Base-by-base conservation (phyloP, 2,113 vertebrate species). In the Sigmodon hispidus region DNA sequence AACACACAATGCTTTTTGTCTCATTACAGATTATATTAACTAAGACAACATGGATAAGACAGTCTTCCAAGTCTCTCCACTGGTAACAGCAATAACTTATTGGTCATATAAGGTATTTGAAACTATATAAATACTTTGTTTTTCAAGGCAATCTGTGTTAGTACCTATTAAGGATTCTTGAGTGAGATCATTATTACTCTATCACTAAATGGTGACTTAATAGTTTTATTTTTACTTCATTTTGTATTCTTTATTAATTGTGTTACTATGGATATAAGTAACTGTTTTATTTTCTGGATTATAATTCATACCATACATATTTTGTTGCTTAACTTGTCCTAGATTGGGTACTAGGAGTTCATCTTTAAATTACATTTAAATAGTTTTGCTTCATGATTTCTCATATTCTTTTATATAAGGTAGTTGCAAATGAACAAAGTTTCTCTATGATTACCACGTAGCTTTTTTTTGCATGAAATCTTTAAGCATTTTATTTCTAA, bases 221-320 rank as follows among this genome's bases (percentile, higher is more conserved):
- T 81, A 61, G 45, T 86, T 36, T 40, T 16, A 59, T 75, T 21
- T 52, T 45, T 61, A 83, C 36, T 31, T 61, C 57, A 45, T 17
- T 84, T 63, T 9, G 57, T 26, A 84, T 84, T 84, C 40, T 63
- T 89, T 76, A 75, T 77, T 87, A 73, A 73, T 57, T 86, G 67
- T 75, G 45, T 76, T 7, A 83, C 7, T 55, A 72, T 52, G 8
- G 40, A 73, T 29, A 84, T 61, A 11, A 87, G 40, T 77, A 70
- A n/a, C 43, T 88, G 21, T 40, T 93, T 95, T 81, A 79, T 77
- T 94, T 94, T 26, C 57, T 75, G 29, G 70, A 34, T 80, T 76
- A 45, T 50, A 76, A 52, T 69, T 21, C 21, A 61, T 86, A 70
- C 24, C 2, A 81, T 59, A 59, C 76, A 0, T 91, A 85, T 79